phyloP scores from a whole-genome alignment of 1,140 invertebrate species.

The Oryzaephilus surinamensis region DNA sequence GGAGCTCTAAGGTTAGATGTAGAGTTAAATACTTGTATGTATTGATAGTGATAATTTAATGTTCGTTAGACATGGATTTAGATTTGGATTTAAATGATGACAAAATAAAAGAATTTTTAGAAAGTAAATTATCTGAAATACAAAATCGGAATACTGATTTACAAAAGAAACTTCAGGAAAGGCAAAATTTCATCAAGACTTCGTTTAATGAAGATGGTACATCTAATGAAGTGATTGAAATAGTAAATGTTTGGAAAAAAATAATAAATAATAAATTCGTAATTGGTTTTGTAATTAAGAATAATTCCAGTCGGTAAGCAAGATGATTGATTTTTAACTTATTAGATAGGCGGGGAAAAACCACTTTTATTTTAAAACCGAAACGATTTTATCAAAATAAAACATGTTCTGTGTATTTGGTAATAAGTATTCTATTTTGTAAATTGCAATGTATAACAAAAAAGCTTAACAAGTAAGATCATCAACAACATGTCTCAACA shows the following conservation, averaged over 20 bases:
- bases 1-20: too few species aligned
- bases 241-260: slow-evolving; percentile 12
- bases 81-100: slow-evolving; percentile 10
- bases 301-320: slow-evolving; percentile 7
- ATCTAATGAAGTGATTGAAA: not conserved
- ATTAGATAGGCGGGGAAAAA: too few species aligned
- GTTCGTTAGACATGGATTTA: slow-evolving; percentile 8
- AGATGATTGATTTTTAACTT: not conserved
- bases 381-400: slow-evolving; percentile 9
- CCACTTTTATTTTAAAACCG: too few species aligned
- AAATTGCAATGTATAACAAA: too few species aligned
- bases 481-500: too few species aligned
- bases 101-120: slow-evolving; percentile 10
- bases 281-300: slow-evolving; percentile 13
- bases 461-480: too few species aligned
- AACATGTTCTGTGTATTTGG: too few species aligned
- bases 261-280: slow-evolving; percentile 15
- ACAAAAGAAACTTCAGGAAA: slow-evolving; percentile 3
- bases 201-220: slow-evolving; percentile 2
- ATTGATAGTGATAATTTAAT: too few species aligned
- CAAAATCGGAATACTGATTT: slow-evolving; percentile 10
- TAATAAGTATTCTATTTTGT: too few species aligned
- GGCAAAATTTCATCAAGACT: slow-evolving; percentile 4
- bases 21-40: too few species aligned
- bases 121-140: slow-evolving; percentile 11